These are phyloP conservation scores for Polietes domitor DNA, from an alignment of 2,888 invertebrate species.

Conservation along the genomic window DNA sequence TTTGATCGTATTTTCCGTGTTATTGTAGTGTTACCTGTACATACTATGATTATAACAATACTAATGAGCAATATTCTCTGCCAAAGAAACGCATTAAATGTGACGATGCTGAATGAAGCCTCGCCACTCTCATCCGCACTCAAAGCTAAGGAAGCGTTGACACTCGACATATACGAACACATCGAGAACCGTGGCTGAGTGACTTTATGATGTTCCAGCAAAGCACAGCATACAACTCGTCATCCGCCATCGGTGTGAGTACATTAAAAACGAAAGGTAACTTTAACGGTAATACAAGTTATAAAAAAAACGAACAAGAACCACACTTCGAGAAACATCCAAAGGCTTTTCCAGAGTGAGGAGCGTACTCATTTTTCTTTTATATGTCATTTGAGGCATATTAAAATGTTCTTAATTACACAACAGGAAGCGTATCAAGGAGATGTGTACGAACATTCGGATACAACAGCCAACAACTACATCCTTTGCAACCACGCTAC, in stretches of 20 bases:
- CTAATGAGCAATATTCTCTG: conserved; percentile 53
- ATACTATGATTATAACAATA: conserved; percentile 39
- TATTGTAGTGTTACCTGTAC: background rate
- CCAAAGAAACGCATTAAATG: conserved; percentile 36
- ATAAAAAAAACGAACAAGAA: conserved; percentile 38
- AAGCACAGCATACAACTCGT: background rate
- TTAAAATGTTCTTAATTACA: conserved; percentile 62
- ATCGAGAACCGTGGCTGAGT: conserved; percentile 26
- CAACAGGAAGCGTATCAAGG: conserved; percentile 43
- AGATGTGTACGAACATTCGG: conserved; percentile 28
- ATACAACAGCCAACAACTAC: conserved; percentile 14
- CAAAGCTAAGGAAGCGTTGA: conserved; percentile 40
- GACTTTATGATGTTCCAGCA: conserved; percentile 40
- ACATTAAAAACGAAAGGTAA: conserved; percentile 50
- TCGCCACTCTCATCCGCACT: conserved; percentile 23
- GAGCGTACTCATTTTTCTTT: conserved; percentile 51
- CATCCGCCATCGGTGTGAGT: conserved; percentile 30
- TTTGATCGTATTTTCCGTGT: background rate
- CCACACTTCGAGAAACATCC: background rate
- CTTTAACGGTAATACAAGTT: conserved; percentile 49
- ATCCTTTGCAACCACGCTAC: conserved; percentile 22
- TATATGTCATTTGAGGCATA: conserved; percentile 61
- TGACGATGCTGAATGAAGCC: conserved; percentile 28
- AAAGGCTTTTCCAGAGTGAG: conserved; percentile 16
- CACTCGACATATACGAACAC: background rate